Evolutionary conservation across 2,113 vertebrate genomes (phyloP), one percentile per base, ranked within the genome.

Genomic region (Syrrhaptes paradoxus): DNA sequence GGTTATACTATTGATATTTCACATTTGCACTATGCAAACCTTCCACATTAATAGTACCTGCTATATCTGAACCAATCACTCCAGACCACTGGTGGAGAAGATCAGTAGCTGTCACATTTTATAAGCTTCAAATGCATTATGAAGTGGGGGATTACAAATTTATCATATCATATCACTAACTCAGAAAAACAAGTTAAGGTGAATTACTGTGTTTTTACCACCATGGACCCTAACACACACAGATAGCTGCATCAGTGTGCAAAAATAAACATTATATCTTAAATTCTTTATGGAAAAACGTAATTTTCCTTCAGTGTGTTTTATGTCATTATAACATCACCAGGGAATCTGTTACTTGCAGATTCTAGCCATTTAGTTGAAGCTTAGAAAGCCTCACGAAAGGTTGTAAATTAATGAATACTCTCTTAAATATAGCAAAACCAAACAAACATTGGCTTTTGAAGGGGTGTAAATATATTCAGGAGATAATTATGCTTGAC

Each of bases 401-500:
- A 91, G 57, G 21, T 58, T 95, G 57, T 52, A 81, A 88, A 66
- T n/a, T 90, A 80, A 52, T 59, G 63, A 95, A 28, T 67, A 51
- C 16, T 59, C 20, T 73, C 63, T 84, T 34, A 86, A 90, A 77
- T 63, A 88, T 80, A 31, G 48, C 55, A 62, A 89, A 92, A 74
- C 5, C 18, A 71, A 94, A 84, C 20, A 94, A 93, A 59, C 18
- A 31, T 34, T 85, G 49, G 59, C 31, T 93, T 93, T 89, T 66
- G n/a, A 74, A 10, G 31, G 49, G 17, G 25, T 89, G 59, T 83
- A 52, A 93, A 94, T 93, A 89, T 90, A 96, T 95, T 95, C 84
- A 94, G 58, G 25, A 92, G 57, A 90, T 83, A 95, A 96, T 93
- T 95, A 93, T 55, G 34, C 36, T 66, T 80, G 71, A 71, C 52